Evolutionary conservation across 1,140 invertebrate species (phyloP).

Genomic region (Brachystomella parvula): DNA sequence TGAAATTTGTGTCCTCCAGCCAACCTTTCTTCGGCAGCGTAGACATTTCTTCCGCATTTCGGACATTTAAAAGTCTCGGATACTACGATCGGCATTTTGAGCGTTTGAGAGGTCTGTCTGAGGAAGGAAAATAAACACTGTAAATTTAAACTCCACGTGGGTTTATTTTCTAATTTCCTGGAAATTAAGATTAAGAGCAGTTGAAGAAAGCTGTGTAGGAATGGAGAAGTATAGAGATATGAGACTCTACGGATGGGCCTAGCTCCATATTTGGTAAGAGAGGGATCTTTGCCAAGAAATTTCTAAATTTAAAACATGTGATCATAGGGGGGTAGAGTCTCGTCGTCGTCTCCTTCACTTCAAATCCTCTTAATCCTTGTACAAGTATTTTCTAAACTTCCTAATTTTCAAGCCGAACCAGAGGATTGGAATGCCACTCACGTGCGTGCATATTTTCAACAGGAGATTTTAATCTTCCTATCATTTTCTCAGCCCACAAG

Average conservation of each 20-base stretch:
- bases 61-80: conserved; percentile 94
- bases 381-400: background rate
- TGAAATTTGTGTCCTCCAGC: conserved; percentile 97
- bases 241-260: conserved; percentile 32
- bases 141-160: background rate
- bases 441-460: background rate
- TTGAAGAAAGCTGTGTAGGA: background rate
- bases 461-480: background rate
- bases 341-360: background rate
- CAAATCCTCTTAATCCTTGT: background rate
- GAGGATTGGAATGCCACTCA: background rate
- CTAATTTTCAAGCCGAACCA: background rate
- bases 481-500: too few relatives aligned
- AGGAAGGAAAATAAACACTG: background rate
- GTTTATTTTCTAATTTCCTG: background rate
- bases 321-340: conserved; percentile 29
- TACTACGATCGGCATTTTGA: conserved; percentile 93
- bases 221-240: conserved; percentile 18
- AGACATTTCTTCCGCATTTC: conserved; percentile 95
- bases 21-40: conserved; percentile 94
- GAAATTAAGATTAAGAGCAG: background rate
- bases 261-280: conserved; percentile 32
- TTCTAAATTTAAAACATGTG: conserved; percentile 37
- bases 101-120: background rate
- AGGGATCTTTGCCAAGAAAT: conserved; percentile 36